phyloP scores from a whole-genome alignment of 2,113 vertebrate species.

The Phainopepla nitens region DNA sequence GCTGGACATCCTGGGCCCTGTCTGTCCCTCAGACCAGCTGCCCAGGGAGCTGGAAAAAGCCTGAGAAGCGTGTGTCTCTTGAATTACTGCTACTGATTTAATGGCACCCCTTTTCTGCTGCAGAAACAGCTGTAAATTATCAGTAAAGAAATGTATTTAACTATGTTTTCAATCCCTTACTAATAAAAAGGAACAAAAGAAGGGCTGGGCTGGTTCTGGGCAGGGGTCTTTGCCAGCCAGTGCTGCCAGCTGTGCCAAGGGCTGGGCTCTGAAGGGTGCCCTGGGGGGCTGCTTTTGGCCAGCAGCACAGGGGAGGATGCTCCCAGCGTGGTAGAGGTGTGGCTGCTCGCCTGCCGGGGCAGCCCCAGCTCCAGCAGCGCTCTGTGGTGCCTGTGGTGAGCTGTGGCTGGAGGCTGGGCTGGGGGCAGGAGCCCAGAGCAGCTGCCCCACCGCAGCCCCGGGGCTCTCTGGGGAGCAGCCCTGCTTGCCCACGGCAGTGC shows the following conservation, averaged over 20 bases:
- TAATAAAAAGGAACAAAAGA: background rate
- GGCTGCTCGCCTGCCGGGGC: background rate
- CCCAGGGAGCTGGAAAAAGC: background rate
- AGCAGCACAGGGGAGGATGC: background rate
- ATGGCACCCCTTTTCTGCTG: background rate
- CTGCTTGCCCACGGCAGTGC: background rate
- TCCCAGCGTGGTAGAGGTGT: background rate
- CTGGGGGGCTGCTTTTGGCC: background rate
- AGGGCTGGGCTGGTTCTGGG: background rate
- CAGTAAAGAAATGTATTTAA: slow-evolving; percentile 30
- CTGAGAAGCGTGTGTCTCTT: background rate
- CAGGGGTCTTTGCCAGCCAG: background rate
- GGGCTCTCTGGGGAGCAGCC: background rate
- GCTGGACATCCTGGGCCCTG: rapidly evolving
- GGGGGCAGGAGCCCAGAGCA: background rate
- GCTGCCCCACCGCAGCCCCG: background rate
- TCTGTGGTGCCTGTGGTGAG: background rate
- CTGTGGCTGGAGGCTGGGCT: background rate
- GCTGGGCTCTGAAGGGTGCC: background rate
- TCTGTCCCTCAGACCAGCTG: background rate
- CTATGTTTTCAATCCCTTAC: background rate
- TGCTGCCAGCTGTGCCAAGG: background rate
- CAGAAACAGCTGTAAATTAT: slow-evolving; percentile 9
- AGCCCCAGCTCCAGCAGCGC: background rate
- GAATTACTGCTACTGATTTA: background rate